These are phyloP conservation scores for Nymphalis polychloros DNA, from an alignment of 2,888 invertebrate genomes.

Conservation along the genomic window DNA sequence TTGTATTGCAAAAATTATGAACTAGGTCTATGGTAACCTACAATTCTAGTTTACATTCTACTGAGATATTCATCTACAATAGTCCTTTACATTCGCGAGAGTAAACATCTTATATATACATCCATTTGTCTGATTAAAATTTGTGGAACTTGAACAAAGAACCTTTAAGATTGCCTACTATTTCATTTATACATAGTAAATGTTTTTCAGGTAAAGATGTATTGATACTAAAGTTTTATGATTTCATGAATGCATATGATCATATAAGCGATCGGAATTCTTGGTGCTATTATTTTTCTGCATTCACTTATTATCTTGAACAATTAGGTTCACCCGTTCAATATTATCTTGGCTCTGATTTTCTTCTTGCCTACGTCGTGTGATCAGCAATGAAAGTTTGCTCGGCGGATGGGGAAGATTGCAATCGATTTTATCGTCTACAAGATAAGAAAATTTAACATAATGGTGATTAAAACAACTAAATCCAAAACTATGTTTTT, in stretches of 20 bases:
- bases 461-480: too few relatives aligned
- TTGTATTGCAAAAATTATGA: constrained; percentile 1
- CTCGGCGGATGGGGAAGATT: not conserved
- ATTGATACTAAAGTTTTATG: too few relatives aligned
- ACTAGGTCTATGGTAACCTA: not conserved
- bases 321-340: not conserved
- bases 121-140: constrained; percentile 4
- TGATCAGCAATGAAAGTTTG: not conserved
- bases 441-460: too few relatives aligned
- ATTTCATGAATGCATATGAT: too few relatives aligned
- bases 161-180: not conserved
- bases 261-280: too few relatives aligned
- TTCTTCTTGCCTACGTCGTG: not conserved
- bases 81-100: not conserved
- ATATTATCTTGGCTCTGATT: not conserved
- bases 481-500: too few relatives aligned
- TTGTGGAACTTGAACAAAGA: constrained; percentile 1
- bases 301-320: too few relatives aligned
- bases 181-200: not conserved
- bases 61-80: not conserved
- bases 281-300: too few relatives aligned
- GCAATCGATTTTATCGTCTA: not conserved
- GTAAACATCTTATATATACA: not conserved
- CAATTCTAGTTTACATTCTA: not conserved
- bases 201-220: not conserved